These are phyloP conservation scores for Folsomia candida DNA, from an alignment of 2,888 invertebrate genomes.

Conservation along the genomic window DNA sequence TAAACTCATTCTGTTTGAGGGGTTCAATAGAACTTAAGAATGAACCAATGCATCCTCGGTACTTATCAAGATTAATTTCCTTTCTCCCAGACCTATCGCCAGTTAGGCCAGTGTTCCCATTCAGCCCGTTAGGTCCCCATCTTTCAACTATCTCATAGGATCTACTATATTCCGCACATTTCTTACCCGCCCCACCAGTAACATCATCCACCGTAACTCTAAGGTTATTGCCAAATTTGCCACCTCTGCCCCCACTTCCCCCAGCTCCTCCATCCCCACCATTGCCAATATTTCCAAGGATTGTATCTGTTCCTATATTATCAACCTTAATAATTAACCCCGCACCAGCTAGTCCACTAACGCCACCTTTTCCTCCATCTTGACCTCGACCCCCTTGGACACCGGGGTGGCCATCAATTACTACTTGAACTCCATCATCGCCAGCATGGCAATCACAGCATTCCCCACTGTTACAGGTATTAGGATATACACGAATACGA, in stretches of 20 bases:
- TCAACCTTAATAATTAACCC: background rate
- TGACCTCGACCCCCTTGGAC: background rate
- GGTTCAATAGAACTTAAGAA: background rate
- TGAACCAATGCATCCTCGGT: background rate
- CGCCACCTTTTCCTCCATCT: conserved; percentile 2
- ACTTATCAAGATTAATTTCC: background rate
- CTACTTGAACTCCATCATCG: background rate
- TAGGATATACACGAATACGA: background rate
- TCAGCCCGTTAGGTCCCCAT: background rate
- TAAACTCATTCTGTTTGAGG: background rate
- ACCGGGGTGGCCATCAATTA: background rate
- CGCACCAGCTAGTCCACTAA: background rate
- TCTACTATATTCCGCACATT: background rate
- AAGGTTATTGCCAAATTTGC: background rate
- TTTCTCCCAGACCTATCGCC: background rate
- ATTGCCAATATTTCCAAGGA: background rate
- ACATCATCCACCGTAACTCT: conserved; percentile 1
- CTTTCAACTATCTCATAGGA: background rate
- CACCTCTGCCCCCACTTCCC: background rate
- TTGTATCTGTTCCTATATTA: background rate
- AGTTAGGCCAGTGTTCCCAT: background rate
- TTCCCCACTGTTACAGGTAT: background rate
- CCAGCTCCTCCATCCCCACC: background rate
- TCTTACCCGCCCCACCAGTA: background rate
- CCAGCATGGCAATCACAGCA: conserved; percentile 3